These are phyloP conservation scores for Polyergus mexicanus DNA, from an alignment of 1,140 invertebrate species.

Conservation along the genomic window DNA sequence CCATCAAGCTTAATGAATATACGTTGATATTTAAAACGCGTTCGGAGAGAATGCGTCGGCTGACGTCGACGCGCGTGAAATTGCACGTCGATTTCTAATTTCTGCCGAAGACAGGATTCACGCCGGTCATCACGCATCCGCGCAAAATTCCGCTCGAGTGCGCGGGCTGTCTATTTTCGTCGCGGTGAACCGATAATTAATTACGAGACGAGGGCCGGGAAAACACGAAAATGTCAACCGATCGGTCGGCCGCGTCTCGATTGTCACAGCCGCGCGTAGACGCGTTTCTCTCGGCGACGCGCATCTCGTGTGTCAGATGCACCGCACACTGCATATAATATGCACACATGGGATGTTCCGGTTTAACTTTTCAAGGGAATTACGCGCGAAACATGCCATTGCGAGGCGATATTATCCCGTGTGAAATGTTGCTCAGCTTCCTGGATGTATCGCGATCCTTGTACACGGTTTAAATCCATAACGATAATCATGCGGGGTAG, in stretches of 20 bases:
- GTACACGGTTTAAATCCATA: not conserved
- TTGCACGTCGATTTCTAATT: constrained; percentile 54
- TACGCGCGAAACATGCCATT: constrained; percentile 48
- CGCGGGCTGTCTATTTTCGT: constrained; percentile 58
- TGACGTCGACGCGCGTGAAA: constrained; percentile 31
- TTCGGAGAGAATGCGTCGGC: not conserved
- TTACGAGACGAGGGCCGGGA: constrained; percentile 50
- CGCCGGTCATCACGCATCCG: constrained; percentile 15
- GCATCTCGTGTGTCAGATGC: constrained; percentile 60
- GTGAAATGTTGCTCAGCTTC: constrained; percentile 46
- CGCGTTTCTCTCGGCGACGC: constrained; percentile 46
- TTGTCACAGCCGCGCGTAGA: constrained; percentile 52
- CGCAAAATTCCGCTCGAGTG: constrained; percentile 48
- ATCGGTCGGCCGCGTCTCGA: constrained; percentile 31
- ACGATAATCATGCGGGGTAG: not conserved
- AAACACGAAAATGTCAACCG: constrained; percentile 58
- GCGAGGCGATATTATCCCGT: constrained; percentile 37
- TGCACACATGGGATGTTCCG: constrained; percentile 39
- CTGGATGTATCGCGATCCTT: constrained; percentile 15
- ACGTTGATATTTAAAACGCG: constrained; percentile 1
- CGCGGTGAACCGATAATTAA: constrained; percentile 58
- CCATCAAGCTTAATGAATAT: not conserved
- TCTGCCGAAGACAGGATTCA: constrained; percentile 56
- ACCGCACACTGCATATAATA: constrained; percentile 47
- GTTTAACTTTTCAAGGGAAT: constrained; percentile 62